Evolutionary conservation across 2,113 vertebrate genomes (phyloP), one percentile per base, ranked within the genome.

Genomic region (Hypanus sabinus): DNA sequence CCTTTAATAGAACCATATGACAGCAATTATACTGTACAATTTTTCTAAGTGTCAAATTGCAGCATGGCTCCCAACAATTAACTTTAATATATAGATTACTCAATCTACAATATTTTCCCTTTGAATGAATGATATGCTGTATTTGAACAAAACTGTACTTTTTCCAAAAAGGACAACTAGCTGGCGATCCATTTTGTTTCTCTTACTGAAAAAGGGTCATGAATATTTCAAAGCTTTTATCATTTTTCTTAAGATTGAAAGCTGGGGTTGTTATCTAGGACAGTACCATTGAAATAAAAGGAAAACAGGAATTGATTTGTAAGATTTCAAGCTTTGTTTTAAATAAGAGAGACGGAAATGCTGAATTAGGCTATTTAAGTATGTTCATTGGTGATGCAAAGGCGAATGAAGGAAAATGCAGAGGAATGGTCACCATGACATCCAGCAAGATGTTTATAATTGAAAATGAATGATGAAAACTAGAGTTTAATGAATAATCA

Each of bases 1-100:
- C 12, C 30, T 68, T 90, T 20, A 90, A 6, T 33, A 65, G 57
- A 88, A n/a, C 85, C 30, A 88, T 18, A 62, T 65, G 27, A 30
- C 55, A 60, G 83, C 46, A 87, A 87, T 55, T 87, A 60, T 62
- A 90, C 83, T 87, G 85, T 62, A 90, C 30, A 60, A 65, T 76
- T 76, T n/a, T 83, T 85, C 38, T 81, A 30, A 87, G 55, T 60
- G 81, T 87, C 55, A 57, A 60, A 46, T 57, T 62, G 60, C 83
- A 62, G 83, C 57, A 62, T 60, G 3, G 30, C 14, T 88, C 27
- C 55, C 83, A 88, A 62, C 57, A 1, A 1, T 88, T 85, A 46
- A 85, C 22, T 57, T 87, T 60, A 30, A 30, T 88, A 30, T 30
- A 62, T 18, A n/a, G 55, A 18, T 11, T 62, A 12, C 57, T n/a